Evolutionary conservation across 2,113 vertebrate genomes (phyloP).

Genomic region (Hoplias malabaricus): DNA sequence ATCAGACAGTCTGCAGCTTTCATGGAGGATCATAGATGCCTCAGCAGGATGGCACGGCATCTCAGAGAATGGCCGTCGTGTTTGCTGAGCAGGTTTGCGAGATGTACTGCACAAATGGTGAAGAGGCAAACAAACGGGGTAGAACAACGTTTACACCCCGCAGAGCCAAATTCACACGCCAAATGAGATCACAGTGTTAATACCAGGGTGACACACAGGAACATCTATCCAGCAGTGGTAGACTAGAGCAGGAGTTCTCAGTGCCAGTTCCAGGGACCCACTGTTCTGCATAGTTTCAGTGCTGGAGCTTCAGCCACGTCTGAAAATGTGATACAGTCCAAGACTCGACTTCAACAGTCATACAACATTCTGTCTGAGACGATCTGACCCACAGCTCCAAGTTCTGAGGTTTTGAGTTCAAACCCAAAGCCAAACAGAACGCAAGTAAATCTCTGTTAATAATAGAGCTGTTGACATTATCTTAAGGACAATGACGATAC

Average conservation of each 20-base stretch:
- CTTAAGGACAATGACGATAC: too few species aligned
- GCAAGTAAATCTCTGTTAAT: not conserved
- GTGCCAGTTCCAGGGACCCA: not conserved
- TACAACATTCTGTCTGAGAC: not conserved
- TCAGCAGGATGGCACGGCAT: constrained; percentile 3
- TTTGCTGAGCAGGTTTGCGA: constrained; percentile 1
- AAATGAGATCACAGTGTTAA: constrained; percentile 42
- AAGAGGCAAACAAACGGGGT: constrained; percentile 34
- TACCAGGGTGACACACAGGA: constrained; percentile 30
- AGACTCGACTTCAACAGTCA: too few species aligned
- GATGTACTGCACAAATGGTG: constrained; percentile 22
- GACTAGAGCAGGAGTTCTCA: not conserved
- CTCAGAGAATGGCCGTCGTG: not conserved
- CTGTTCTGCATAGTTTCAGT: not conserved
- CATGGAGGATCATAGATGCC: constrained; percentile 3
- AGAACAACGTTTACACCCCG: constrained; percentile 38
- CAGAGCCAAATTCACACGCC: constrained; percentile 39
- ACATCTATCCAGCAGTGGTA: constrained; percentile 34
- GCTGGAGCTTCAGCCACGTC: too few species aligned
- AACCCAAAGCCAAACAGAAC: too few species aligned
- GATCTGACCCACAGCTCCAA: too few species aligned
- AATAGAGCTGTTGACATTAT: too few species aligned
- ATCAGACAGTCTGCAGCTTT: not conserved
- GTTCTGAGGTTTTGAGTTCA: too few species aligned
- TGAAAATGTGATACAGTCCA: too few species aligned